A percentile compares a stretch with the other conserved stretches of the same genome.
phyloP scores from a whole-genome alignment of 2,113 vertebrate genomes.

The Lepidothrix coronata region DNA sequence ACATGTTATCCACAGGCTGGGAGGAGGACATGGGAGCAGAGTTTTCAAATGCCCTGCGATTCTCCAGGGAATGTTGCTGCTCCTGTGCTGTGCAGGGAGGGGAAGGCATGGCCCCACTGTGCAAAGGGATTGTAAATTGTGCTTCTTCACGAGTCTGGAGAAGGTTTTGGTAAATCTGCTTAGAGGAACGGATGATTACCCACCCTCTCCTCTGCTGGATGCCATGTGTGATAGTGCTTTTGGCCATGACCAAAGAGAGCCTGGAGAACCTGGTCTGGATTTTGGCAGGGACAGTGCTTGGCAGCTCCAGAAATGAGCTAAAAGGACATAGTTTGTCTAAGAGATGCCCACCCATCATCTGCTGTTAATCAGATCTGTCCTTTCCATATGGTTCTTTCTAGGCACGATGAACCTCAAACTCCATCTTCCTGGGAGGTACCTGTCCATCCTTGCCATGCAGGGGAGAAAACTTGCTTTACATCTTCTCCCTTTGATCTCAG shows the following conservation, averaged over 20 bases:
- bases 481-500: neutral
- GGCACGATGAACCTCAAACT: neutral
- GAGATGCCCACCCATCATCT: neutral
- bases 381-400: neutral
- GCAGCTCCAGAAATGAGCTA: neutral
- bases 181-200: neutral
- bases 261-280: neutral
- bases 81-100: neutral
- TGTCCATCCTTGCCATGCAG: neutral
- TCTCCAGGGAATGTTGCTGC: neutral
- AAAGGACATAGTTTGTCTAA: neutral
- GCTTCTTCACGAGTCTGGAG: neutral
- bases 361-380: neutral
- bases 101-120: fast-evolving
- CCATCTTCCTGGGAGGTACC: neutral
- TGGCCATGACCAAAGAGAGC: neutral
- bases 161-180: neutral
- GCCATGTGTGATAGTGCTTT: neutral
- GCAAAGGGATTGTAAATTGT: neutral
- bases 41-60: fast-evolving
- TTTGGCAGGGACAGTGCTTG: neutral
- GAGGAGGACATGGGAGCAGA: neutral
- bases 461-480: neutral
- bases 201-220: neutral
- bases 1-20: neutral